phyloP scores from a whole-genome alignment of 64 coral and sea anemone species.

The Porites lutea region DNA sequence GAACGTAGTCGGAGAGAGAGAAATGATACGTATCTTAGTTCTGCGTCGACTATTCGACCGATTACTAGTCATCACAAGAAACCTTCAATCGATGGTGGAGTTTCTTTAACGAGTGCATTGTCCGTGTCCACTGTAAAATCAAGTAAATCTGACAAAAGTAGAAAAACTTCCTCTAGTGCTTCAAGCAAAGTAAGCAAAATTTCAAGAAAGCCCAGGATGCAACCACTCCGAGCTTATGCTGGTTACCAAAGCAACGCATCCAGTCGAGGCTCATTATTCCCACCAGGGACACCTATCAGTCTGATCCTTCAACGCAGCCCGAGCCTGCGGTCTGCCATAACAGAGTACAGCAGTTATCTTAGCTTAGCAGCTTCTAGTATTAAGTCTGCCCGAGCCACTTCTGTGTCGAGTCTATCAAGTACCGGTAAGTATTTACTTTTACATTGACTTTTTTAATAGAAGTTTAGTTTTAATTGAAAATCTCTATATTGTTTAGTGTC shows the following conservation, averaged over 20 bases:
- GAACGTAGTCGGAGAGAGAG: constrained; percentile 14
- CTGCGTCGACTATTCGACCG: not conserved
- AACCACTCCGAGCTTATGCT: not conserved
- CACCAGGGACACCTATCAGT: constrained; percentile 50
- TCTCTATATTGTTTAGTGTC: too few relatives aligned
- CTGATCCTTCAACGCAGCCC: constrained; percentile 34
- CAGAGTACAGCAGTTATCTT: constrained; percentile 64
- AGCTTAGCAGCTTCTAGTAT: constrained; percentile 52
- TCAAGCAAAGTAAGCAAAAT: not conserved
- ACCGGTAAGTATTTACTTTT: not conserved
- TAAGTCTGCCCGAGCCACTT: constrained; percentile 10
- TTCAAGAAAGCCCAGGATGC: not conserved
- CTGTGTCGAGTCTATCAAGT: constrained; percentile 27
- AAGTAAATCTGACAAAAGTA: not conserved
- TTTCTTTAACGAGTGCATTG: constrained; percentile 20
- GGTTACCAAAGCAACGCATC: constrained; percentile 34
- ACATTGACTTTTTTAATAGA: too few relatives aligned
- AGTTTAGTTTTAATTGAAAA: too few relatives aligned
- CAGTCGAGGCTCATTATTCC: constrained; percentile 4
- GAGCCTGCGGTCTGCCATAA: constrained; percentile 51
- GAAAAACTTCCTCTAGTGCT: not conserved
- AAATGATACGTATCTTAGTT: constrained; percentile 10
- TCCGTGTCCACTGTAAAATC: constrained; percentile 5
- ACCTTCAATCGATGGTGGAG: not conserved
- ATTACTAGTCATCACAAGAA: not conserved